Evolutionary conservation across 2,113 vertebrate species (phyloP), one percentile per base, ranked within the genome.

Genomic region (Ptilonorhynchus violaceus): DNA sequence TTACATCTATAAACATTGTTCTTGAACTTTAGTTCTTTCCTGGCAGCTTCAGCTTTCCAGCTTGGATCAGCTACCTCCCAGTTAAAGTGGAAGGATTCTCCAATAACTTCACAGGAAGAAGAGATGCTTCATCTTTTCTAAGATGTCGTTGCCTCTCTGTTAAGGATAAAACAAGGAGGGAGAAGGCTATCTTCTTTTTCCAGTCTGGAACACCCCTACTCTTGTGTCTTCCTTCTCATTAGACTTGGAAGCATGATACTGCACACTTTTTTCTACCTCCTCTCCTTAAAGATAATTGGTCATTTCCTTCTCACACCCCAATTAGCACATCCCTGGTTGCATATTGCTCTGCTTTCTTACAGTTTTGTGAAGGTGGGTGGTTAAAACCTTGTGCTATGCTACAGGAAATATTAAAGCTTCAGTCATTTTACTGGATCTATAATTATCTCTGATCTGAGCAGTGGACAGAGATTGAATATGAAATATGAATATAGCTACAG

Each of bases 171-270:
- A 50, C 6, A 52, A 64, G 24, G 17, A 69, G 16, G 22, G 22
- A 46, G 16, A 56, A 73, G 5, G 2, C 15, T 16, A 1, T 49
- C 16, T 18, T 56, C 17, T 68, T 68, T 80, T 84, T 53, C 42
- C 20, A 20, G 30, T 24, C 31, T 53, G 35, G 16, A 90, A 23
- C 35, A 46, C n/a, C 23, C 8, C 17, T 18, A 46, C 7, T 30
- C n/a, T 42, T 72, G 18, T 9, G 39, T 20, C 13, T 44, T 70
- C 13, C 47, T 70, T 50, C 42, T 52, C 15, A 4, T 20, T 47
- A 49, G 52, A 13, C 15, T 39, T 28, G 20, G 37, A 56, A 56
- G 20, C 0, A 0, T 19, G 21, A 44, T 17, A 7, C 11, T 28
- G 4, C 19, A 16, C 11, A 10, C n/a, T 66, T 77, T n/a, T 24